A percentile compares a stretch with the other conserved stretches of the same genome.
These are phyloP conservation scores for Manis crassicaudata DNA, from an alignment of 2,797 vertebrate species.

Conservation along the genomic window DNA sequence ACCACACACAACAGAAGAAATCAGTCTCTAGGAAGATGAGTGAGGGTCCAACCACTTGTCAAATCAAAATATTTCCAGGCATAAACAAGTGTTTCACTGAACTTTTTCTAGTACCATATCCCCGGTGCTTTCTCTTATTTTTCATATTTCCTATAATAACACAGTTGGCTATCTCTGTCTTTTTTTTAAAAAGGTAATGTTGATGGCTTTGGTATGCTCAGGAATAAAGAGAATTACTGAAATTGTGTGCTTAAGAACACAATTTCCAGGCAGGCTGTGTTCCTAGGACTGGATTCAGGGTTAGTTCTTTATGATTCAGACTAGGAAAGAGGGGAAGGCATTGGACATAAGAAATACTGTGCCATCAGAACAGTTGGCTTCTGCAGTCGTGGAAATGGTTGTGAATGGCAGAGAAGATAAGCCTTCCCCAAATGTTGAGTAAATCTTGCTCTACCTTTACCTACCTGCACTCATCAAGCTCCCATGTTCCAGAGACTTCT, in stretches of 20 bases:
- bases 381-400: background rate
- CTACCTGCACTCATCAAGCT: background rate
- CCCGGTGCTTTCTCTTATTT: background rate
- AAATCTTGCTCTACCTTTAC: background rate
- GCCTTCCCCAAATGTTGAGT: background rate
- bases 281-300: background rate
- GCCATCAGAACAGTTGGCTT: background rate
- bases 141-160: background rate
- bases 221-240: background rate
- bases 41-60: background rate
- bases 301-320: background rate
- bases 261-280: background rate
- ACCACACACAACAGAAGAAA: background rate
- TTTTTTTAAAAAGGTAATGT: background rate
- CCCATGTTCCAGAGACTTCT: background rate
- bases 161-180: background rate
- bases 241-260: background rate
- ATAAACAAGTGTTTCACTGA: background rate
- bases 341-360: background rate
- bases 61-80: background rate
- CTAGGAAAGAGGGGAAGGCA: background rate
- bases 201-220: slow-evolving; percentile 36
- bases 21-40: background rate
- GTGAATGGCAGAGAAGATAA: background rate
- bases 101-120: background rate